Conservation (phyloP, 2,888 invertebrate genomes). For the Campoletis raptor region DNA sequence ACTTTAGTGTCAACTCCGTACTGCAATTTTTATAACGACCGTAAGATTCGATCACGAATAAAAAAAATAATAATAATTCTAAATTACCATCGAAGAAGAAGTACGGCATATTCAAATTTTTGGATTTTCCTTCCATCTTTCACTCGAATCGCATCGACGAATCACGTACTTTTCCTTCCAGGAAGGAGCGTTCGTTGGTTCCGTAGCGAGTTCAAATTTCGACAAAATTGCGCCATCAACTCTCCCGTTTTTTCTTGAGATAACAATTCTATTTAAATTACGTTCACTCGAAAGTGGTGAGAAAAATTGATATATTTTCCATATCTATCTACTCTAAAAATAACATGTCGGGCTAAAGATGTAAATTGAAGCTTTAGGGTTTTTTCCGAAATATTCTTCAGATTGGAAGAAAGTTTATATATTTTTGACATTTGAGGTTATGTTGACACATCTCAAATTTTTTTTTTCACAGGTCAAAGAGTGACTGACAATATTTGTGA, state of each 20-base stretch:
- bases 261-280: background rate
- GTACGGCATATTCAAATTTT: background rate
- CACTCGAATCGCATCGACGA: background rate
- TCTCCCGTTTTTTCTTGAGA: background rate
- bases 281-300: background rate
- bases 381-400: background rate
- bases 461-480: background rate
- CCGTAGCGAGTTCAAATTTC: background rate
- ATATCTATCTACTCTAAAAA: background rate
- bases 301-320: background rate
- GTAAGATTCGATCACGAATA: no score
- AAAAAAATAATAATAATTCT: no score
- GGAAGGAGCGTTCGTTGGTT: background rate
- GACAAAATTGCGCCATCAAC: background rate
- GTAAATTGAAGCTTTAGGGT: background rate
- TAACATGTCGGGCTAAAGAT: background rate
- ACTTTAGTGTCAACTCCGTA: no score
- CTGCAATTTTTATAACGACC: no score
- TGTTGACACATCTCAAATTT: background rate
- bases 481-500: background rate
- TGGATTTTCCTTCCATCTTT: background rate
- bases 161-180: background rate
- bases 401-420: background rate
- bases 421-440: slow-evolving; percentile 16
- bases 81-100: no score